These are phyloP conservation scores for Andricus grossulariae DNA, from an alignment of 1,140 invertebrate genomes.

Conservation along the genomic window DNA sequence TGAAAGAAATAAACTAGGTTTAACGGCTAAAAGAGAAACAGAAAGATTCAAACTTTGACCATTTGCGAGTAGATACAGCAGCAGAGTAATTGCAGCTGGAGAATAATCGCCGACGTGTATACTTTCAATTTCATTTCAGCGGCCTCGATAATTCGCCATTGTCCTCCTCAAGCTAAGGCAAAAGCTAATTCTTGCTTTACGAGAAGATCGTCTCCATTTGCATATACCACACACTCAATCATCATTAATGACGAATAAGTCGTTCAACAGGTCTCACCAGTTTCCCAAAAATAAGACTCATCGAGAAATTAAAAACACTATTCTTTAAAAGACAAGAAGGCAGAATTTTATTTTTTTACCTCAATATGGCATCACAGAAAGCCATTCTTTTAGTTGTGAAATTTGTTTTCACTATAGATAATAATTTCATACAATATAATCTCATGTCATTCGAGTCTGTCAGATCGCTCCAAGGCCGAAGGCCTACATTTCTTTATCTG, in stretches of 20 bases:
- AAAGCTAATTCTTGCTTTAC: slow-evolving; percentile 46
- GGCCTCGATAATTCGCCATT: slow-evolving; percentile 43
- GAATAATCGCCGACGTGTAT: neutral
- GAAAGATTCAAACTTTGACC: no score
- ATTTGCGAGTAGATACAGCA: no score
- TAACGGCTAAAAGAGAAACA: no score
- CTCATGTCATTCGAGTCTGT: no score
- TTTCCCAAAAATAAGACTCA: slow-evolving; percentile 21
- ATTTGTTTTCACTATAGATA: no score
- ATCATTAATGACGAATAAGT: slow-evolving; percentile 8
- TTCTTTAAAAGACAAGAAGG: neutral
- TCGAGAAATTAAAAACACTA: neutral
- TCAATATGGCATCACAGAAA: neutral
- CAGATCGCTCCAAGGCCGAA: no score
- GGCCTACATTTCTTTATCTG: no score
- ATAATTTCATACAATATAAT: no score
- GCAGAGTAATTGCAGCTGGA: no score
- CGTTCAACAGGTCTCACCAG: slow-evolving; percentile 26
- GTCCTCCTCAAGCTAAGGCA: slow-evolving; percentile 45
- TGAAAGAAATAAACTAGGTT: no score
- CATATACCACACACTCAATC: neutral
- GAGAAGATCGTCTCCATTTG: slow-evolving; percentile 25
- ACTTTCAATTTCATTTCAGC: slow-evolving; percentile 59
- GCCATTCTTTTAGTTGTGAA: neutral
- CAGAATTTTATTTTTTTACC: neutral